Evolutionary conservation across 1,140 invertebrate genomes (phyloP).

Genomic region (Marisa cornuarietis): DNA sequence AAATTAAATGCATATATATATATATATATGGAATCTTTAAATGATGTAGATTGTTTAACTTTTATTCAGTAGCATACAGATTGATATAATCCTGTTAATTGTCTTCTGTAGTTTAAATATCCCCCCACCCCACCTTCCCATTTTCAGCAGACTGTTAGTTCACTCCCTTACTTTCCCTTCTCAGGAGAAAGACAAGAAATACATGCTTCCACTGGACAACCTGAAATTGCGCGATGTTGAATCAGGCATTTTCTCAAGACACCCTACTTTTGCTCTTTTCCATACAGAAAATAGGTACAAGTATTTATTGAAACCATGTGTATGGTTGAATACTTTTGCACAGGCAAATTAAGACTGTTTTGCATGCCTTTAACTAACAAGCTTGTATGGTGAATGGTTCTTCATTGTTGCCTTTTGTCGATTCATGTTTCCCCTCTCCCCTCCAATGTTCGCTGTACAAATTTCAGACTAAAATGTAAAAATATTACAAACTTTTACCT

Average conservation of each 20-base stretch:
- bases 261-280: slow-evolving; percentile 98
- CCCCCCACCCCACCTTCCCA: background rate
- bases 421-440: too few species aligned
- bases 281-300: slow-evolving; percentile 92
- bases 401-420: background rate
- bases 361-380: background rate
- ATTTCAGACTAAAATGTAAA: too few species aligned
- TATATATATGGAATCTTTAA: too few species aligned
- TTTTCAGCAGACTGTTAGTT: background rate
- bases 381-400: background rate
- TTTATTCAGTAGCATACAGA: too few species aligned
- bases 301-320: slow-evolving; percentile 90
- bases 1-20: too few species aligned
- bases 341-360: background rate
- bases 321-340: background rate
- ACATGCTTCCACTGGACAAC: slow-evolving; percentile 97
- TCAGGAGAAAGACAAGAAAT: slow-evolving; percentile 98
- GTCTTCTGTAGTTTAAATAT: background rate
- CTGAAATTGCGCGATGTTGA: slow-evolving; percentile 96
- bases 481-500: too few species aligned
- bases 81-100: background rate
- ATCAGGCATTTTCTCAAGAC: slow-evolving; percentile 96
- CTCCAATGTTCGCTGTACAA: too few species aligned
- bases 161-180: slow-evolving; percentile 16
- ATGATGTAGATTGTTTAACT: too few species aligned